Base-by-base conservation (phyloP, 2,888 invertebrate species). In the Nemoura dubitans region DNA sequence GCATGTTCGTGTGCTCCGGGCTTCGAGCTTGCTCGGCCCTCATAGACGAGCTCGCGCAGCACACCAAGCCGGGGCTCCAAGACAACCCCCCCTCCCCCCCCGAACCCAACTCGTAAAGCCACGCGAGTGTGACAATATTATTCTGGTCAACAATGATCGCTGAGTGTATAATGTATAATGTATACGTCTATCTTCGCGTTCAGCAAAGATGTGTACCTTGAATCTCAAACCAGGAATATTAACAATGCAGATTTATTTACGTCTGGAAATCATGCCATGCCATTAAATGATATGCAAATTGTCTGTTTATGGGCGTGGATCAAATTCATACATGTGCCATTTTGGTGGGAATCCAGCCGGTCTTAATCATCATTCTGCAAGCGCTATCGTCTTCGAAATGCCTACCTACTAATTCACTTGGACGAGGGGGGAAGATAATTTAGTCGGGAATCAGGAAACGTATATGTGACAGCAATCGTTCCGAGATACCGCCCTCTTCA, bases 161-260 rank as follows among this genome's bases (percentile, higher is more conserved):
- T 21, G 59, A 59, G 59, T 59, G 21, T 59, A 59, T 59, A 59
- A 59, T 59, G 59, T 7, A 21, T 1, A 14, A 1, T 16, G 6
- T 1, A 1, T 21, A 59, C 14, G 59, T 10, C 59, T 21, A 59
- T 59, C 21, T 21, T 59, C 36, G 21, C 36, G 2, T 21, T 59
- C 59, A 14, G 14, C 59, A 59, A 59, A 59, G 59, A 59, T 59
- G 59, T 59, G 59, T 59, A 59, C 59, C 59, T 59, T 59, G 59
- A 59, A 59, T 59, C 21, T 59, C 59, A 59, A 59, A 21, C 59
- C 59, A 59, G 3, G 21, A 14, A 59, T 59, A 59, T 59, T 59
- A 59, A 59, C 59, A 59, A 59, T 59, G 59, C 59, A 59, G 59
- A 59, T 59, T 59, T 59, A 59, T 59, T 59, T 59, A 59, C 59